Base-by-base conservation (phyloP, 2,888 invertebrate species). In the Patella ulyssiponensis region DNA sequence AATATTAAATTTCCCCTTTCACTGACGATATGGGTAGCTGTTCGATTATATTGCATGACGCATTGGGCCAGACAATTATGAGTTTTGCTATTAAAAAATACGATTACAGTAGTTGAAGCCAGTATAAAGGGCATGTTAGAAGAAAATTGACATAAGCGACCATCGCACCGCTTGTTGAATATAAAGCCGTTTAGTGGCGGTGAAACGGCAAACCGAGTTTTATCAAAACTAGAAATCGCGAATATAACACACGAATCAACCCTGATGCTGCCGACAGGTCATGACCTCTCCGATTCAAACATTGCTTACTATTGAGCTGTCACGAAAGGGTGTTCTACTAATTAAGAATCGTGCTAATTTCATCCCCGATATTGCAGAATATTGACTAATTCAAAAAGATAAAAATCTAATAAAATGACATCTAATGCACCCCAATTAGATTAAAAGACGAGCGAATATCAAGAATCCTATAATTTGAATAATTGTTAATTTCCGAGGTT, bases 401-500 rank as follows among this genome's bases (percentile, higher is more conserved):
- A 64, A 64, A 64, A 64, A 23, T 64, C 64, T 64, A 64, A 64
- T 64, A 64, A 64, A 64, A 64, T 64, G 64, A 64, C 64, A 64
- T 64, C 64, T 64, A 64, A 64, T 64, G 64, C 64, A 64, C 64
- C 64, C 64, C 64, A 64, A 64, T 64, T 64, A 64, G 64, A 64
- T 64, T 64, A 64, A 64, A 64, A 64, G 64, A 64, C 64, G 64
- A 64, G 23, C 20, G 64, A 64, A 64, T 64, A 64, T 23, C 23
- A 23, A 64, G 23, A 64, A 64, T 20, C 20, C 64, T 11, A 64
- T 64, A 64, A 64, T 64, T 64, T 64, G 64, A 64, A 64, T 64
- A 64, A 64, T 64, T 64, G 64, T 64, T 64, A 64, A 64, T 64
- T 64, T 64, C 64, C 64, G 20, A 64, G 44, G 44, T 44, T 44